Evolutionary conservation across 1,140 invertebrate genomes (phyloP).

Genomic region (Euura saliciscinereae): DNA sequence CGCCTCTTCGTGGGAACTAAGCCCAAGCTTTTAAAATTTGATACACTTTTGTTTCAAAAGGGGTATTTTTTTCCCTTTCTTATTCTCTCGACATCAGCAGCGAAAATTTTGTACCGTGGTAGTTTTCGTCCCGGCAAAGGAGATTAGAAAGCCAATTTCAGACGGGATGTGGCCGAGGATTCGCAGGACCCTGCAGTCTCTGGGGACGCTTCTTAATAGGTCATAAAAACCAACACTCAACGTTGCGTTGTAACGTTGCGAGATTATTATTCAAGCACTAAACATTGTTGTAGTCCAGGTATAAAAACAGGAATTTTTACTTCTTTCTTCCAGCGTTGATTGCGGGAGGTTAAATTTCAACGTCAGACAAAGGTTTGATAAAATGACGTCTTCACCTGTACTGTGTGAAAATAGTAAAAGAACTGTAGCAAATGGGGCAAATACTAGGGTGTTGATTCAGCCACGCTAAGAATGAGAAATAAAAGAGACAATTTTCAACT

Average conservation of each 20-base stretch:
- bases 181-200: not conserved
- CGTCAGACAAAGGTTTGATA: too few species aligned
- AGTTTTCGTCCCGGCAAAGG: not conserved
- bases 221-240: not conserved
- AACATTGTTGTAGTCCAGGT: too few species aligned
- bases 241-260: too few species aligned
- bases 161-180: not conserved
- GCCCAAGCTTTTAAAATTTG: not conserved
- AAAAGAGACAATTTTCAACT: not conserved
- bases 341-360: too few species aligned
- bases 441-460: not conserved
- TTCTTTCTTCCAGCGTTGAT: too few species aligned
- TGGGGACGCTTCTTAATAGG: not conserved
- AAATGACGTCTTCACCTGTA: too few species aligned
- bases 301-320: too few species aligned
- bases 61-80: not conserved
- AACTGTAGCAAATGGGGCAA: not conserved
- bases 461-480: not conserved
- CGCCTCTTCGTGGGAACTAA: not conserved
- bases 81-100: not conserved
- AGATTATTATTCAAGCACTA: too few species aligned
- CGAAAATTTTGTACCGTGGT: not conserved
- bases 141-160: constrained; percentile 6
- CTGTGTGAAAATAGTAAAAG: not conserved
- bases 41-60: too few species aligned